Evolutionary conservation across 2,888 invertebrate species (phyloP), one percentile per base, ranked within the genome.

Genomic region (Crepidodera aurea): DNA sequence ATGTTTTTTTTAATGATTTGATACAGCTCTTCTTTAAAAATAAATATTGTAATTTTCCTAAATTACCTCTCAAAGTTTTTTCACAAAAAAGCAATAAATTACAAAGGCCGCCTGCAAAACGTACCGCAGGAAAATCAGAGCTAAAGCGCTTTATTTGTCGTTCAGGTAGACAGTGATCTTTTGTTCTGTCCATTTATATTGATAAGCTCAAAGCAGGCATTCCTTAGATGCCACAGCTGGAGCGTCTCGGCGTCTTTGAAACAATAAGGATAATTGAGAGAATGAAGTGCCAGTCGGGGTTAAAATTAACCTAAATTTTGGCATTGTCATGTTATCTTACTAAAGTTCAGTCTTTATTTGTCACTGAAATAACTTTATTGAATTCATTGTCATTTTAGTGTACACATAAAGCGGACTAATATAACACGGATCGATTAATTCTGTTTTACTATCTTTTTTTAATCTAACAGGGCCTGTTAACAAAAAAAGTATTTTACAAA

Each of bases 101-200:
- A 19, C 22, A 13, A 15, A 7, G 22, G 25, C n/a, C 44, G 19
- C 18, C 32, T 42, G 42, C 44, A 51, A 53, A 22, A 22, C 22
- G 22, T 34, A 12, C 22, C 13, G 59, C 51, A 34, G 34, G 40
- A 51, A 25, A 19, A 18, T 13, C 32, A 25, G 40, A 27, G 13
- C 50, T 50, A 37, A 42, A 62, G 59, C 44, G 56, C 50, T 53
- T 37, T 60, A 56, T 57, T 29, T 44, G 50, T 57, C 54, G 61
- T 66, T 57, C 51, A 60, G 66, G 60, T 56, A 62, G 62, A 64
- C 66, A 50, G 42, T 61, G 59, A 60, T 66, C 66, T 60, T 64
- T 64, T 63, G 59, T 64, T 44, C 57, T 42, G 46, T 62, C 62
- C 62, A 64, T 66, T 66, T 57, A 60, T 48, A 64, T 54, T 57